Percentiles rank a stretch among this genome's conserved stretches.
Evolutionary conservation across 2,797 vertebrate genomes (phyloP).

Genomic region (Mareca strepera): DNA sequence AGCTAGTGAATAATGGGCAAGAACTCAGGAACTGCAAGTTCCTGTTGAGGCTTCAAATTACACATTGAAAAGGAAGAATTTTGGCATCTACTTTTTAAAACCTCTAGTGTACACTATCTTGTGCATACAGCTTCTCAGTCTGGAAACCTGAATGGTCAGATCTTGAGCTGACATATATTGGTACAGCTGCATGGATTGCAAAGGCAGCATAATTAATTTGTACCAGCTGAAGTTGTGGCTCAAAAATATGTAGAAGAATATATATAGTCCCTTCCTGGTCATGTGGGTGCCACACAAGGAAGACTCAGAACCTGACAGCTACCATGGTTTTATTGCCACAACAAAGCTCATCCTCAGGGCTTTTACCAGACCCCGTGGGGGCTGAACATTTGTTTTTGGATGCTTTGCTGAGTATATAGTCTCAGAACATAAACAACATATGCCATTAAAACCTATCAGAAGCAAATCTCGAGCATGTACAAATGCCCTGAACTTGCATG

Average conservation of each 20-base stretch:
- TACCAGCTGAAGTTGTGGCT: background rate
- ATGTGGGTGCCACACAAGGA: background rate
- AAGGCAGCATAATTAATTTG: background rate
- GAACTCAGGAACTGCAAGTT: background rate
- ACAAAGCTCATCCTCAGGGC: slow-evolving; percentile 29
- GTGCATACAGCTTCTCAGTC: background rate
- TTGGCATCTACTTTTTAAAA: background rate
- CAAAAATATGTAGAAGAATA: background rate
- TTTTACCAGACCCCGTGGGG: background rate
- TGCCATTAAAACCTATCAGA: background rate
- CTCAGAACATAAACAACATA: background rate
- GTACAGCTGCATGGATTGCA: background rate
- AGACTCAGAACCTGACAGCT: background rate
- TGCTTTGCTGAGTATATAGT: background rate
- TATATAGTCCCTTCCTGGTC: background rate
- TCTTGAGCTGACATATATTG: background rate
- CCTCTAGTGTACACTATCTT: background rate
- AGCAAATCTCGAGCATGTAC: background rate
- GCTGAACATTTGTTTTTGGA: background rate
- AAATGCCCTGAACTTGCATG: background rate
- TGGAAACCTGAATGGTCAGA: background rate
- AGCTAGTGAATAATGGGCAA: background rate
- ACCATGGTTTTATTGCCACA: slow-evolving; percentile 12
- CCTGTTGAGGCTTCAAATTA: background rate
- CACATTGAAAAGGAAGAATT: background rate